These are phyloP conservation scores for Nyctalus aviator DNA, from an alignment of 2,797 vertebrate genomes.

Conservation along the genomic window DNA sequence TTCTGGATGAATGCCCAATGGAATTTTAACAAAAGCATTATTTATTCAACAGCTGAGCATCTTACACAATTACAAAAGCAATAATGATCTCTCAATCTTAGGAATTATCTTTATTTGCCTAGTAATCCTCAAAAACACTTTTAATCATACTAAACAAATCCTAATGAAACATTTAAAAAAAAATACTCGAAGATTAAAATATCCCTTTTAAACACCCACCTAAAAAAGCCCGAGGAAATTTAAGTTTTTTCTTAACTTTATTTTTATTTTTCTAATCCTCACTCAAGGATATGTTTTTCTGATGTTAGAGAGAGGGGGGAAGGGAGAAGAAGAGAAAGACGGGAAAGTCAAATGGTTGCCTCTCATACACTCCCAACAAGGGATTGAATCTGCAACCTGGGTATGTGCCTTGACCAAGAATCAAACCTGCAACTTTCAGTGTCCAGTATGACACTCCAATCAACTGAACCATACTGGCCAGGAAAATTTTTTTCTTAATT, in stretches of 20 bases:
- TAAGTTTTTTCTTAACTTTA: background rate
- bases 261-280: background rate
- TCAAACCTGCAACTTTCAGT: background rate
- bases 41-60: conserved; percentile 55
- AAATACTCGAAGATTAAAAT: conserved; percentile 32
- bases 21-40: conserved; percentile 67
- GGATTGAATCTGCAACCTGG: background rate
- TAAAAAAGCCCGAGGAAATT: background rate
- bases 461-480: background rate
- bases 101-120: conserved; percentile 50
- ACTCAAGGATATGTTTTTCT: background rate
- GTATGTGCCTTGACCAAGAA: background rate
- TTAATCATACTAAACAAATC: conserved; percentile 37
- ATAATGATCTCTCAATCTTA: conserved; percentile 38
- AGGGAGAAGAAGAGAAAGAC: background rate
- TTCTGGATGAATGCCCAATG: background rate
- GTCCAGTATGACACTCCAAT: background rate
- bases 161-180: background rate
- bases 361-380: background rate
- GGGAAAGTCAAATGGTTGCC: background rate
- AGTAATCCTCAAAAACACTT: conserved; percentile 48
- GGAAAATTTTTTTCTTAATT: background rate
- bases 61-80: conserved; percentile 67
- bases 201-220: background rate
- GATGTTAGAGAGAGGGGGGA: background rate